phyloP scores from a whole-genome alignment of 2,113 vertebrate species.

The Catharus minimus region DNA sequence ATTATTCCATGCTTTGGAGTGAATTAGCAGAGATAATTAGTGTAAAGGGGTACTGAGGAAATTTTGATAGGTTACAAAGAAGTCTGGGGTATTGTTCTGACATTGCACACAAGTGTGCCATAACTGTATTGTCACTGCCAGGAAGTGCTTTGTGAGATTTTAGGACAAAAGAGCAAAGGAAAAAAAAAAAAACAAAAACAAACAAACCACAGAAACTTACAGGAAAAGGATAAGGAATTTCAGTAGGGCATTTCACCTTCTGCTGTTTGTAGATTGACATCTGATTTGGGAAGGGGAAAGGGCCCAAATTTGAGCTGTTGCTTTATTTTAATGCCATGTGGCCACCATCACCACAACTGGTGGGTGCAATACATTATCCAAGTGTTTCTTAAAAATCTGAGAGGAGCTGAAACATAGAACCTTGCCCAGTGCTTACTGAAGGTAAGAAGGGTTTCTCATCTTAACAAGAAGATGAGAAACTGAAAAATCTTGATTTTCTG shows the following conservation, averaged over 20 bases:
- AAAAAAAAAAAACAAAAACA: not conserved
- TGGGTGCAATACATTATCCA: not conserved
- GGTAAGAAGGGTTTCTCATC: not conserved
- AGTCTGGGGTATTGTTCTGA: not conserved
- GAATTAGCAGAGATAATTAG: not conserved
- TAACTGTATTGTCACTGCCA: not conserved
- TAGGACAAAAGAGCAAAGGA: not conserved
- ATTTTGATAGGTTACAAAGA: not conserved
- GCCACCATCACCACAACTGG: not conserved
- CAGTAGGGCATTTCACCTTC: not conserved
- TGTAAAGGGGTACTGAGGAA: not conserved
- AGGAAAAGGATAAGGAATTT: too few relatives aligned
- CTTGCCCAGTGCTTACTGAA: not conserved
- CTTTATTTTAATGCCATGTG: not conserved
- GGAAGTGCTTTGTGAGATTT: not conserved
- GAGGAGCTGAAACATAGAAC: not conserved
- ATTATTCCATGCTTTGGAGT: not conserved
- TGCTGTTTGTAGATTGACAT: not conserved
- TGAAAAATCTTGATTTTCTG: not conserved
- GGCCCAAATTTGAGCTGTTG: not conserved
- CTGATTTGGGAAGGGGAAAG: not conserved
- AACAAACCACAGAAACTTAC: fast-evolving
- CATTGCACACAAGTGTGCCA: not conserved
- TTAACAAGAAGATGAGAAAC: not conserved
- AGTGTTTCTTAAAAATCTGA: not conserved